phyloP scores from a whole-genome alignment of 2,888 invertebrate species.

The Torymus auratus region DNA sequence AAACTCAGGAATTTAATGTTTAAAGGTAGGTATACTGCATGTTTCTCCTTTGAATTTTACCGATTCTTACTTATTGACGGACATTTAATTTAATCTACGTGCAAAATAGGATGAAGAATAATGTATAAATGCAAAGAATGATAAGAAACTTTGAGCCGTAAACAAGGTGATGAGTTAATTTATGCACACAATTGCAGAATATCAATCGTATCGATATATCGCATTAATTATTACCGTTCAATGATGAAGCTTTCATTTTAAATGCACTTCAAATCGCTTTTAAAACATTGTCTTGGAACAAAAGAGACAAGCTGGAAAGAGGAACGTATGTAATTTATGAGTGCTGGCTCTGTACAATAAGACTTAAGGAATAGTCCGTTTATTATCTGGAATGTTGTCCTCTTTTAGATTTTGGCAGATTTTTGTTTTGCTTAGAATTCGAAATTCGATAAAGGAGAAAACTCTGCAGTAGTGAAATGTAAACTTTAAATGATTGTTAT shows the following conservation, averaged over 20 bases:
- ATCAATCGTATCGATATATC: slow-evolving; percentile 35
- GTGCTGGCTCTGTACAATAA: slow-evolving; percentile 24
- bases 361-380: slow-evolving; percentile 53
- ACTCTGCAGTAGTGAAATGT: slow-evolving; percentile 12
- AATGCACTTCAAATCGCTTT: slow-evolving; percentile 49
- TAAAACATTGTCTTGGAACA: slow-evolving; percentile 19
- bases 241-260: slow-evolving; percentile 38
- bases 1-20: slow-evolving; percentile 19
- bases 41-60: slow-evolving; percentile 14
- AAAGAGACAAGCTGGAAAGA: slow-evolving; percentile 36
- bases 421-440: slow-evolving; percentile 32
- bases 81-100: slow-evolving; percentile 40
- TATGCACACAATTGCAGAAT: slow-evolving; percentile 32
- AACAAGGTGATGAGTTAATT: slow-evolving; percentile 36
- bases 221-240: slow-evolving; percentile 3
- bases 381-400: slow-evolving; percentile 51
- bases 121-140: slow-evolving; percentile 54
- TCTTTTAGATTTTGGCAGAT: slow-evolving; percentile 42
- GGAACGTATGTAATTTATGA: slow-evolving; percentile 20
- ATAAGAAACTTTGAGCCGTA: slow-evolving; percentile 47
- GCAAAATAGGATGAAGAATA: slow-evolving; percentile 39
- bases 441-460: slow-evolving; percentile 20
- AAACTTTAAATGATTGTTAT: background rate
- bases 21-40: slow-evolving; percentile 28
- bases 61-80: slow-evolving; percentile 29